Conservation (phyloP, 2,113 vertebrate species). For the Romanogobio albipinnatus region DNA sequence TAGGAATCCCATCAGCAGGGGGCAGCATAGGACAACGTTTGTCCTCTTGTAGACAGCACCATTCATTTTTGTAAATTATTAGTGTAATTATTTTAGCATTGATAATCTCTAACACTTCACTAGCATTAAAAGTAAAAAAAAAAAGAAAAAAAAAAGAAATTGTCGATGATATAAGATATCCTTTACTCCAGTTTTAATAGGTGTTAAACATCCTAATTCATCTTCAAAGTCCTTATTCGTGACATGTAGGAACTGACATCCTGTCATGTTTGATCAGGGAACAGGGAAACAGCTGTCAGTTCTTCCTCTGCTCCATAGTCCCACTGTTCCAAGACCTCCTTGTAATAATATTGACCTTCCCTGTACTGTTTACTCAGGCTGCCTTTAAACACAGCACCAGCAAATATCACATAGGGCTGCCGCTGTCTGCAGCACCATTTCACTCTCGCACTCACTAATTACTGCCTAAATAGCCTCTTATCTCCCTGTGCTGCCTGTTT, state of each 20-base stretch:
- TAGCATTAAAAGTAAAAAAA: neutral
- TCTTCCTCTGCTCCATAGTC: constrained; percentile 56
- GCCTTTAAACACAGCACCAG: constrained; percentile 74
- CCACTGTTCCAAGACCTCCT: constrained; percentile 65
- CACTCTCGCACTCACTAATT: constrained; percentile 70
- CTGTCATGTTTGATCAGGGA: constrained; percentile 56
- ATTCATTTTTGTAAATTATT: neutral
- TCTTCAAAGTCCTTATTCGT: constrained; percentile 19
- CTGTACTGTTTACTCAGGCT: constrained; percentile 72
- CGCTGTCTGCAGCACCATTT: constrained; percentile 61
- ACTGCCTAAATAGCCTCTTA: constrained; percentile 70
- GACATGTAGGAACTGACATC: constrained; percentile 27
- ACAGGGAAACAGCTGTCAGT: constrained; percentile 62
- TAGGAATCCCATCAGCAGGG: constrained; percentile 64
- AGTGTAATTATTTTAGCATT: neutral
- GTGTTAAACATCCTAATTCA: constrained; percentile 16
- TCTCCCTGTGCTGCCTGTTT: constrained; percentile 71
- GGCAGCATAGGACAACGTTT: constrained; percentile 56
- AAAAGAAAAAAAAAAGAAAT: neutral
- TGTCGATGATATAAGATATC: neutral
- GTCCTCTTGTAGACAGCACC: neutral
- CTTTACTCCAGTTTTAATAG: neutral
- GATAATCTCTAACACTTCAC: neutral
- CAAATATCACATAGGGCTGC: constrained; percentile 73
- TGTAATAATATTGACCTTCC: constrained; percentile 81